Evolutionary conservation across 2,113 vertebrate genomes (phyloP).

Genomic region (Macaca mulatta): DNA sequence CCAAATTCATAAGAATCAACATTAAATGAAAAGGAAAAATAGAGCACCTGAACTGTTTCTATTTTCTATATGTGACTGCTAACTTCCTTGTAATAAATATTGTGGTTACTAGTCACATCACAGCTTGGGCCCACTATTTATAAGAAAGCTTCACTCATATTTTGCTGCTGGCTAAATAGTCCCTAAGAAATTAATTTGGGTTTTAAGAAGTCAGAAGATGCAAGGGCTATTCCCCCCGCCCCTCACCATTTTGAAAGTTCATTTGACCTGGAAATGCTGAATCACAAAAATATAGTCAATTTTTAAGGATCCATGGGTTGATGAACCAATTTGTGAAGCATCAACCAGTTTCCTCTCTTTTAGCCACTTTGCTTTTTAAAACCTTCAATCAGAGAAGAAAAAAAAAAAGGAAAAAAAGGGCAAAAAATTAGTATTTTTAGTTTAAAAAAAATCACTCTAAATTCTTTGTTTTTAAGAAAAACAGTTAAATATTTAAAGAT

Average conservation of each 20-base stretch:
- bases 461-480: conserved; percentile 36
- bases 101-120: background rate
- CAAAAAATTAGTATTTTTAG: background rate
- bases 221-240: background rate
- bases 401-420: conserved; percentile 25
- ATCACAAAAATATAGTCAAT: background rate
- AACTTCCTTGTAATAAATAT: conserved; percentile 26
- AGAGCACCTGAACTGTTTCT: conserved; percentile 54
- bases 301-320: conserved; percentile 7
- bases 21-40: conserved; percentile 66
- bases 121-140: background rate
- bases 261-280: conserved; percentile 57
- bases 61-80: conserved; percentile 1
- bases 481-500: background rate
- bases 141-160: conserved; percentile 37
- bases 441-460: conserved; percentile 17
- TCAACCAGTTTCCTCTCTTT: conserved; percentile 38
- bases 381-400: background rate
- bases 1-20: conserved; percentile 76
- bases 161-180: conserved; percentile 55
- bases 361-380: conserved; percentile 37
- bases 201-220: conserved; percentile 57
- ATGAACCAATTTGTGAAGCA: conserved; percentile 12
- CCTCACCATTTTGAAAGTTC: conserved; percentile 25
- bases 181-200: conserved; percentile 68